These are phyloP conservation scores for Andrena trimmerana DNA, from an alignment of 2,888 invertebrate genomes.

Conservation along the genomic window DNA sequence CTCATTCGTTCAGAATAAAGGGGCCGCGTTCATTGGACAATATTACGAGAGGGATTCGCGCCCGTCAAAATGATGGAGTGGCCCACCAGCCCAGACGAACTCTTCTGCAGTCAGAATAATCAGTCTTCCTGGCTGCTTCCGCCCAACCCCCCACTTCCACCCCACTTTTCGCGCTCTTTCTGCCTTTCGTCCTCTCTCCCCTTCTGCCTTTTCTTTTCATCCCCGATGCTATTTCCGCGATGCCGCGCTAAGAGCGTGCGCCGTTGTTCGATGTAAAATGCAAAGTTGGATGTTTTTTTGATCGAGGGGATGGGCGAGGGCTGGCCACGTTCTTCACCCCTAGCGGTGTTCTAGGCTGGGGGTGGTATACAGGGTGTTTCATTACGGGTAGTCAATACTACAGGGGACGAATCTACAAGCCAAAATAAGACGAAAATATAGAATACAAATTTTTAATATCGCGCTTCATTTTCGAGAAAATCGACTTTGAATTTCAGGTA, in stretches of 20 bases:
- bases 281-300: constrained; percentile 29
- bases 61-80: constrained; percentile 74
- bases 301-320: neutral
- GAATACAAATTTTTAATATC: too few species aligned
- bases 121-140: constrained; percentile 66
- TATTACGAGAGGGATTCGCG: constrained; percentile 74
- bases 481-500: too few species aligned
- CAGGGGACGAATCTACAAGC: too few species aligned
- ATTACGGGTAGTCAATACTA: too few species aligned
- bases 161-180: constrained; percentile 2
- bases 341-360: neutral
- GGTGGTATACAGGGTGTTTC: too few species aligned
- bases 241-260: constrained; percentile 22
- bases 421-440: too few species aligned
- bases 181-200: neutral
- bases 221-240: constrained; percentile 42
- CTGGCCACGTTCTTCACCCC: neutral
- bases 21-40: constrained; percentile 74
- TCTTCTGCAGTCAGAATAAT: constrained; percentile 71
- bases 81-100: constrained; percentile 65
- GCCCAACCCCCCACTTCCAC: constrained; percentile 27
- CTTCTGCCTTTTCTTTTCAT: constrained; percentile 13
- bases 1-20: constrained; percentile 63
- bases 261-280: constrained; percentile 27
- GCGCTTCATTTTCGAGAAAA: too few species aligned